Percentiles rank a stretch among this genome's conserved stretches.
Conservation (phyloP, 2,113 vertebrate genomes). For the Motacilla alba region DNA sequence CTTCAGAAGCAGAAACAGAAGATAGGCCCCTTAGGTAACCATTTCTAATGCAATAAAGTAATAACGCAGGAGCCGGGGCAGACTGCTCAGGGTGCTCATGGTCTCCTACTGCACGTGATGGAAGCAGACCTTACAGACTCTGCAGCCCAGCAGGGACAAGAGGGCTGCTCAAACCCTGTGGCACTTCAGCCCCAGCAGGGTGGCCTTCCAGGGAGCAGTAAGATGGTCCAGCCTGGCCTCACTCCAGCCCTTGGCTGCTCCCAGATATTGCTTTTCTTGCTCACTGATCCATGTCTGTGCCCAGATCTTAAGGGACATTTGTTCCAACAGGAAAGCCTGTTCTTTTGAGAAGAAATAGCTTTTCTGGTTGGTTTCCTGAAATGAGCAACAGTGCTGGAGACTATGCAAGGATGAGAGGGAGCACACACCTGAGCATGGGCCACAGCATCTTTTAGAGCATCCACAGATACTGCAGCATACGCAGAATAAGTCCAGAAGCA, state of each 20-base stretch:
- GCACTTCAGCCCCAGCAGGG: not conserved
- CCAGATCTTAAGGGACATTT: not conserved
- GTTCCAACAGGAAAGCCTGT: not conserved
- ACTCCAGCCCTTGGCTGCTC: not conserved
- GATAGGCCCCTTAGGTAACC: not conserved
- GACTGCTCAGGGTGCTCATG: not conserved
- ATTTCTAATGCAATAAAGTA: not conserved
- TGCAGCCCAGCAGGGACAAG: not conserved
- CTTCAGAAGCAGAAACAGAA: not conserved
- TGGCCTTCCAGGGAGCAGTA: not conserved
- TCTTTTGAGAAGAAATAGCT: not conserved
- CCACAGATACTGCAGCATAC: not conserved
- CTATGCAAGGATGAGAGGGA: rapidly evolving
- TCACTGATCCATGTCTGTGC: not conserved
- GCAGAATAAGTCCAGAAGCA: not conserved
- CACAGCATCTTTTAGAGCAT: not conserved
- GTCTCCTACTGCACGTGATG: not conserved
- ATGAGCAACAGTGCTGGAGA: not conserved
- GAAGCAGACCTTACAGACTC: not conserved
- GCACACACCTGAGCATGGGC: rapidly evolving
- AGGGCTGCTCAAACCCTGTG: rapidly evolving
- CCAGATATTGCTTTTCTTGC: not conserved
- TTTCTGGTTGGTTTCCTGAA: not conserved
- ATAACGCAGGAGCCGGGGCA: not conserved
- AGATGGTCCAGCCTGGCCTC: not conserved